phyloP scores from a whole-genome alignment of 2,888 invertebrate species.

The Drosophila koepferae region DNA sequence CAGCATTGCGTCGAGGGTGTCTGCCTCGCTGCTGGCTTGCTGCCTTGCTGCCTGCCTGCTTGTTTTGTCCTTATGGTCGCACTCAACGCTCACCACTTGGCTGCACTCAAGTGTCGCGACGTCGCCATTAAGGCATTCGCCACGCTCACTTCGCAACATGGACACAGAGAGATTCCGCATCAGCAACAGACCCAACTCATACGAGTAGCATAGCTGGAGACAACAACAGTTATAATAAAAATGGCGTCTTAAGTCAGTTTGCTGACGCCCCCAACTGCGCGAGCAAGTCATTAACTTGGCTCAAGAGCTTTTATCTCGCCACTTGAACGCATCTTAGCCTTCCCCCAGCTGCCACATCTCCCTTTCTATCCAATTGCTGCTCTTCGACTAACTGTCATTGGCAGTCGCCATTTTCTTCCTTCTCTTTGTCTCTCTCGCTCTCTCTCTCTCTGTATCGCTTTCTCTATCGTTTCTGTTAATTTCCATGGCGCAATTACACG shows the following conservation, averaged over 20 bases:
- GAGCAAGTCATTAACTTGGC: constrained; percentile 74
- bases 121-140: constrained; percentile 78
- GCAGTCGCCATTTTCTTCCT: constrained; percentile 63
- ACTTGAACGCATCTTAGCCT: constrained; percentile 68
- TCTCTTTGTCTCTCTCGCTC: not conserved
- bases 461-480: constrained; percentile 69
- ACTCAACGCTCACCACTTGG: constrained; percentile 57
- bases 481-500: constrained; percentile 80
- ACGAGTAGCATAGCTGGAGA: constrained; percentile 5
- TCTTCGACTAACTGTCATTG: constrained; percentile 48
- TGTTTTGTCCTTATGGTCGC: constrained; percentile 40
- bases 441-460: not conserved
- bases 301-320: constrained; percentile 78
- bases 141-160: constrained; percentile 71
- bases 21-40: constrained; percentile 2
- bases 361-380: constrained; percentile 15
- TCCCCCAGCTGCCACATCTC: not conserved
- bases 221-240: constrained; percentile 71
- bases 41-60: not conserved
- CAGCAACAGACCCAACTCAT: constrained; percentile 5
- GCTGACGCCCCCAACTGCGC: constrained; percentile 61
- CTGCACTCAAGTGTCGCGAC: constrained; percentile 80
- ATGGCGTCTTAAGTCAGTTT: constrained; percentile 75
- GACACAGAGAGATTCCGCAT: constrained; percentile 44
- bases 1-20: constrained; percentile 36